phyloP scores from a whole-genome alignment of 2,797 vertebrate species.

The Falco rusticolus region DNA sequence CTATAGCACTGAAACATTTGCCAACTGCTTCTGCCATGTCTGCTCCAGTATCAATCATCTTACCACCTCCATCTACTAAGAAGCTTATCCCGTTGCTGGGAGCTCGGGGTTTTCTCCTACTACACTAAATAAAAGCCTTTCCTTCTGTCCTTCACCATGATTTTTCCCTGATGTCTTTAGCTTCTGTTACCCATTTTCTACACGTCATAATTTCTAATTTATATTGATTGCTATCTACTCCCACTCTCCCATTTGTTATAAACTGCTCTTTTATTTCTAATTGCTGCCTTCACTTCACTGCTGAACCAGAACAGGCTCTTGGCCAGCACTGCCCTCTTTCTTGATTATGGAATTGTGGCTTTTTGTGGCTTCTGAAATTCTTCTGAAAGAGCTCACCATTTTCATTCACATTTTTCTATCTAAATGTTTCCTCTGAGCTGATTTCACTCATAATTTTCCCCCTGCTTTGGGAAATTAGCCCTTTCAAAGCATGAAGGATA shows the following conservation, averaged over 20 bases:
- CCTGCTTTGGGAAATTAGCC: constrained; percentile 61
- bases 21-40: not conserved
- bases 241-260: constrained; percentile 60
- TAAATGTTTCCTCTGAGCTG: constrained; percentile 56
- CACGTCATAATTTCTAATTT: constrained; percentile 70
- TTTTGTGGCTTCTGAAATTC: constrained; percentile 64
- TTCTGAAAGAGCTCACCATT: constrained; percentile 63
- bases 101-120: constrained; percentile 20
- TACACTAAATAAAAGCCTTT: constrained; percentile 14
- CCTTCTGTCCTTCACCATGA: not conserved
- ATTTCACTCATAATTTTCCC: constrained; percentile 67
- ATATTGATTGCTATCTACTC: constrained; percentile 68
- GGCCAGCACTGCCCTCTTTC: constrained; percentile 52
- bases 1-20: not conserved
- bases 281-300: constrained; percentile 55
- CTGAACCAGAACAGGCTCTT: constrained; percentile 66
- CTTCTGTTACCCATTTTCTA: constrained; percentile 67
- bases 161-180: constrained; percentile 55
- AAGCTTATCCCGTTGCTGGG: not conserved
- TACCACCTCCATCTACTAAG: constrained; percentile 18
- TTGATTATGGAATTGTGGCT: constrained; percentile 65
- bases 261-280: constrained; percentile 71
- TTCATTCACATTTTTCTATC: constrained; percentile 72
- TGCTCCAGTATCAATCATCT: constrained; percentile 33
- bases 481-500: constrained; percentile 62